A percentile compares a stretch with the other conserved stretches of the same genome.
Evolutionary conservation across 2,797 vertebrate species (phyloP).

Genomic region (Notolepis coatsorum): DNA sequence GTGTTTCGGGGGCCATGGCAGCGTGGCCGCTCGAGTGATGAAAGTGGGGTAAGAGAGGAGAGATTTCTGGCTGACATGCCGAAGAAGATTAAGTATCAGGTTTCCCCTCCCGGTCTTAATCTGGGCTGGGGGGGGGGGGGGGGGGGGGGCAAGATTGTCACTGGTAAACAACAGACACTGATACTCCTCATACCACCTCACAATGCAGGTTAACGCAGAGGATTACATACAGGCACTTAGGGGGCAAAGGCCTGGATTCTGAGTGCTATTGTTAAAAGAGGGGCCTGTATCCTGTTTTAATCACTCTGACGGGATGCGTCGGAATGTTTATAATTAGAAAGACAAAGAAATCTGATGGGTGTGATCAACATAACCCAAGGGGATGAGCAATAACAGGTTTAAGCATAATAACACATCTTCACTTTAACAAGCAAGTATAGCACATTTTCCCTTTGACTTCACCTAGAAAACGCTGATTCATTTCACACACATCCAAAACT

Average conservation of each 20-base stretch:
- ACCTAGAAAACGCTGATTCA: no score
- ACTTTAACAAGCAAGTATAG: no score
- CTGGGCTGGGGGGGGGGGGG: constrained; percentile 69
- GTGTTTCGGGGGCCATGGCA: constrained; percentile 50
- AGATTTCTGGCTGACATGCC: constrained; percentile 69
- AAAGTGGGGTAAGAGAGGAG: constrained; percentile 66
- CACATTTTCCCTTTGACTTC: not conserved
- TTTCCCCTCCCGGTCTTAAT: constrained; percentile 69
- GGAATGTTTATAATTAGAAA: constrained; percentile 47
- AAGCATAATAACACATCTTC: no score
- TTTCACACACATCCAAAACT: no score
- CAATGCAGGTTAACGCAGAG: constrained; percentile 72
- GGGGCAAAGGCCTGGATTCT: constrained; percentile 59
- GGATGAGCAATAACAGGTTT: not conserved
- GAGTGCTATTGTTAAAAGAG: constrained; percentile 10
- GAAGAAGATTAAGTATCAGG: constrained; percentile 71
- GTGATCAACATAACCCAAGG: no score
- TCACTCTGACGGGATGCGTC: constrained; percentile 49
- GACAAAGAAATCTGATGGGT: no score
- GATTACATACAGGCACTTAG: constrained; percentile 73
- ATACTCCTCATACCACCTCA: constrained; percentile 59
- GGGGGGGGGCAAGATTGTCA: constrained; percentile 63
- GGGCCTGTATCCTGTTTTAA: not conserved
- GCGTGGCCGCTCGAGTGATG: constrained; percentile 65
- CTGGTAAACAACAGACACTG: constrained; percentile 65